Base-by-base conservation (phyloP, 2,797 vertebrate species). In the Mastacembelus armatus region DNA sequence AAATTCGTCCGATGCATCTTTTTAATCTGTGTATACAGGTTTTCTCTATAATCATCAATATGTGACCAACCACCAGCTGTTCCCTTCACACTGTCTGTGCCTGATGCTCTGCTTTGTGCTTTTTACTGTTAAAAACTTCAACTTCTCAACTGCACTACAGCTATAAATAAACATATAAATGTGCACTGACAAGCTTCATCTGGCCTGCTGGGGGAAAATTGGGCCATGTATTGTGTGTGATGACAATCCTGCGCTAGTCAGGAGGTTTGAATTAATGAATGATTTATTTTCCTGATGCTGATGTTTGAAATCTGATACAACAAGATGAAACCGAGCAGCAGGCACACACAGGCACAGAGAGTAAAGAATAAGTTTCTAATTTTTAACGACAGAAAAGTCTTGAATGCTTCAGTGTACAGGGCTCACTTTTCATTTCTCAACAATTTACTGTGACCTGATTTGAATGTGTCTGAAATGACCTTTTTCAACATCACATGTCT, bases 271-370 rank as follows among this genome's bases (percentile, higher is more conserved):
- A 59, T 67, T 66, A 60, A 74, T 78, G n/a, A 82, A 76, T 82
- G 69, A 73, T 89, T 82, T 57, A 78, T 86, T 59, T 33, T 56
- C 57, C 68, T 55, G 70, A 80, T 64, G 75, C 52, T 68, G 55
- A 58, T 61, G 71, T 56, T 71, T 69, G 42, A 70, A 68, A 66
- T 66, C 38, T 66, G 64, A 58, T 52, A 55, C 21, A 66, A 48
- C 42, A 54, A 24, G 78, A 48, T 8, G 32, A 68, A 75, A 70
- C 22, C 6, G 32, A 77, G 36, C 27, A 24, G 67, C 33, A 60
- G 43, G 43, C 45, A 35, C 7, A 27, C 11, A 52, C 10, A 26
- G 24, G 12, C n/a, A n/a, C 4, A 7, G 24, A 33, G 35, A 60
- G 27, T 67, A 51, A 43, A 51, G 38, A 9, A 8, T 5, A 29